phyloP scores from a whole-genome alignment of 2,888 invertebrate genomes.

The Drosophila fungiperda region DNA sequence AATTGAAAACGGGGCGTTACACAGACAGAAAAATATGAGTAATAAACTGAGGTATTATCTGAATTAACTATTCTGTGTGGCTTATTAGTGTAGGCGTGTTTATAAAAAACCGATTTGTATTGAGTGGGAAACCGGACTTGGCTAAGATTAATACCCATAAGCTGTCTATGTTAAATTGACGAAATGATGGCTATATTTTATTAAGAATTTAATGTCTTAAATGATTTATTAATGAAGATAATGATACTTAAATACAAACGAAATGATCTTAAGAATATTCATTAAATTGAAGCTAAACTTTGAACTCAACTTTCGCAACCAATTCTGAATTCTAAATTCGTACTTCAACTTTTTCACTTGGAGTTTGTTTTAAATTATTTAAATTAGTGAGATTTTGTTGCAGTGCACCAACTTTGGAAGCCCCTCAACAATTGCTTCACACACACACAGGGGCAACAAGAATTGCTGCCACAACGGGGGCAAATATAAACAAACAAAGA shows the following conservation, averaged over 20 bases:
- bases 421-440: conserved; percentile 27
- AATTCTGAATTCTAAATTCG: background rate
- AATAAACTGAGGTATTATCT: conserved; percentile 9
- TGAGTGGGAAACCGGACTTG: background rate
- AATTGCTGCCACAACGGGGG: conserved; percentile 43
- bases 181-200: background rate
- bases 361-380: background rate
- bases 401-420: conserved; percentile 45
- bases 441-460: conserved; percentile 27
- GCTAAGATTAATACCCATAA: background rate
- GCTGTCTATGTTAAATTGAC: background rate
- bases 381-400: conserved; percentile 14
- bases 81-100: conserved; percentile 24
- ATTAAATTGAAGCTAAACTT: background rate
- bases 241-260: background rate
- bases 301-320: background rate
- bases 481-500: conserved; percentile 48
- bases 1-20: conserved; percentile 60
- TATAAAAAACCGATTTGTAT: conserved; percentile 1
- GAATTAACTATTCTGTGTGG: background rate
- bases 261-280: background rate
- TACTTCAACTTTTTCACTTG: background rate
- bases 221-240: background rate
- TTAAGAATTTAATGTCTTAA: background rate
- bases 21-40: conserved; percentile 22